Percentiles rank a stretch among this genome's conserved stretches.
phyloP scores from a whole-genome alignment of 2,797 vertebrate genomes.

The Meda fulgida region DNA sequence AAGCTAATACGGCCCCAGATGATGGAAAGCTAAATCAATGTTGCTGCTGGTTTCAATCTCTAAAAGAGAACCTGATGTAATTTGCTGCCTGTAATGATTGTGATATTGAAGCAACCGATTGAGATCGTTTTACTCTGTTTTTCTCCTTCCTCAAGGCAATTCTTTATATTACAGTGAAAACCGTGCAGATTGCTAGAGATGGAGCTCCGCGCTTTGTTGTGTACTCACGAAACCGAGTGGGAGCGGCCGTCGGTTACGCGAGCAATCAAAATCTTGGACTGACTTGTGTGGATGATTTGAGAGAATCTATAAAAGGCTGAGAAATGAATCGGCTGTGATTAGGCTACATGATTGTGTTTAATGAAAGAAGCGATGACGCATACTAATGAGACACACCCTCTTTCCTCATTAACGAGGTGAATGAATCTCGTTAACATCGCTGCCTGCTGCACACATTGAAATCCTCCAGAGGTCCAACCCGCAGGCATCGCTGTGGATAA shows the following conservation, averaged over 20 bases:
- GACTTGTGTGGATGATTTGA: conserved; percentile 71
- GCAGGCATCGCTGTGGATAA: conserved; percentile 30
- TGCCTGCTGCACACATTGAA: conserved; percentile 32
- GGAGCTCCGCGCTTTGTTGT: conserved; percentile 32
- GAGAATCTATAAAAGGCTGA: conserved; percentile 71
- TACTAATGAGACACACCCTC: conserved; percentile 72
- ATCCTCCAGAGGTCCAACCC: conserved; percentile 28
- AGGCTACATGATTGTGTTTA: conserved; percentile 80
- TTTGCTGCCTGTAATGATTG: conserved; percentile 63
- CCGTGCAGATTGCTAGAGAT: conserved; percentile 45
- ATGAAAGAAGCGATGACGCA: conserved; percentile 69
- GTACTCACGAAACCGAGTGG: conserved; percentile 44
- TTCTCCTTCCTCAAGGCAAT: conserved; percentile 60
- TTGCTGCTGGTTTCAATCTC: conserved; percentile 62
- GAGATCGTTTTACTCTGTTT: conserved; percentile 59
- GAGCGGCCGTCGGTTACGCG: conserved; percentile 69
- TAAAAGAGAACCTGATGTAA: conserved; percentile 65
- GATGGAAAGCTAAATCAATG: conserved; percentile 62
- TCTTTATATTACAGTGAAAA: conserved; percentile 60
- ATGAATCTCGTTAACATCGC: conserved; percentile 30
- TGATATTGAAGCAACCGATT: conserved; percentile 60
- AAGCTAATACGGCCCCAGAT: conserved; percentile 60
- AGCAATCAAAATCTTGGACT: conserved; percentile 77
- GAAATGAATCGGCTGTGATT: conserved; percentile 80
- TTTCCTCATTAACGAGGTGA: conserved; percentile 52